Conservation (phyloP, 1,140 invertebrate species). For the Sitodiplosis mosellana region DNA sequence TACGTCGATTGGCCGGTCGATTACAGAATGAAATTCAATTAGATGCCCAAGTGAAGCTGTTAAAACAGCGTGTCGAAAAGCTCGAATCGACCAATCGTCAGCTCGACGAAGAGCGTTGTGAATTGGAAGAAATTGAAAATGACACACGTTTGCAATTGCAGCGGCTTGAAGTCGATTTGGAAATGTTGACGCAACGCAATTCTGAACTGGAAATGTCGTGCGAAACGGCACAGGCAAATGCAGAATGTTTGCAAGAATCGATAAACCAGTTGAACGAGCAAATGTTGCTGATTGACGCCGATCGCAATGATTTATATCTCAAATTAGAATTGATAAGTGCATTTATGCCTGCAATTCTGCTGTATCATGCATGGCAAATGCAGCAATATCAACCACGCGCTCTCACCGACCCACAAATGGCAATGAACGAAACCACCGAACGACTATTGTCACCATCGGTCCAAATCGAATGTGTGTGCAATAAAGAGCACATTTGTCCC, state of each 20-base stretch:
- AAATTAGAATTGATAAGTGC: conserved; percentile 40
- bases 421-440: background rate
- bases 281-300: conserved; percentile 27
- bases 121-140: conserved; percentile 48
- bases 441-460: no score
- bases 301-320: conserved; percentile 35
- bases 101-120: conserved; percentile 43
- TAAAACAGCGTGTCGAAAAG: conserved; percentile 31
- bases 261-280: background rate
- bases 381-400: background rate
- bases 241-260: background rate
- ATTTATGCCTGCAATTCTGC: conserved; percentile 41
- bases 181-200: conserved; percentile 22
- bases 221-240: conserved; percentile 7
- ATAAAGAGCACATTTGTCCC: background rate
- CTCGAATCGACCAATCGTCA: conserved; percentile 36
- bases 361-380: conserved; percentile 33
- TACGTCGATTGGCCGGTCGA: conserved; percentile 34
- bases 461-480: background rate
- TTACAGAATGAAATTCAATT: conserved; percentile 34
- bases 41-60: conserved; percentile 30
- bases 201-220: conserved; percentile 29
- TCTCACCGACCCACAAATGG: no score
- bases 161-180: conserved; percentile 26
- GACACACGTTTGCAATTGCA: conserved; percentile 42